Conservation (phyloP, 2,113 vertebrate genomes). For the Lepidothrix coronata region DNA sequence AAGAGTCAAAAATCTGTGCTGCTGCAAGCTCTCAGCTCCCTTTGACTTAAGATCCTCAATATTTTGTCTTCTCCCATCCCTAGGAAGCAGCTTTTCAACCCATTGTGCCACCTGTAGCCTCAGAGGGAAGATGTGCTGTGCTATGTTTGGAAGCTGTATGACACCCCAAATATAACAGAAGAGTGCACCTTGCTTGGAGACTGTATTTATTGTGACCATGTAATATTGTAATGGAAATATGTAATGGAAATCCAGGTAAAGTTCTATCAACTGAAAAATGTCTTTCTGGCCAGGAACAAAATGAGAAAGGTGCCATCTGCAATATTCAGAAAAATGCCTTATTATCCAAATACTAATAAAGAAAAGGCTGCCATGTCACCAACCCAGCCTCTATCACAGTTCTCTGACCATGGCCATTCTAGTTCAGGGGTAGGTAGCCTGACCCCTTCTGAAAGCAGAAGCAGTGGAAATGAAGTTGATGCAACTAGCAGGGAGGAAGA, state of each 20-base stretch:
- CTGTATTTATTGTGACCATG: background rate
- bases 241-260: background rate
- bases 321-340: background rate
- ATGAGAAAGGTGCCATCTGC: background rate
- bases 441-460: background rate
- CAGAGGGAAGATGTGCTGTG: background rate
- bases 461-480: background rate
- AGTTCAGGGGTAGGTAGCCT: background rate
- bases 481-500: background rate
- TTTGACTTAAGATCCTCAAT: background rate
- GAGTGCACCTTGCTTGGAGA: background rate
- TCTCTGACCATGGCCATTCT: background rate
- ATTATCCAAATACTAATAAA: background rate
- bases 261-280: background rate
- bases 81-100: background rate
- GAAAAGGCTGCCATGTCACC: background rate
- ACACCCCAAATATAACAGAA: background rate
- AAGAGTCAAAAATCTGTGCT: background rate
- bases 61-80: background rate
- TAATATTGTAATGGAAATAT: background rate
- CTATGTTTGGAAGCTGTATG: background rate
- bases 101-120: background rate
- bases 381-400: background rate
- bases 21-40: background rate
- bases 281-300: background rate